Evolutionary conservation across 1,140 invertebrate genomes (phyloP).

Genomic region (Drosophila ogumai): DNA sequence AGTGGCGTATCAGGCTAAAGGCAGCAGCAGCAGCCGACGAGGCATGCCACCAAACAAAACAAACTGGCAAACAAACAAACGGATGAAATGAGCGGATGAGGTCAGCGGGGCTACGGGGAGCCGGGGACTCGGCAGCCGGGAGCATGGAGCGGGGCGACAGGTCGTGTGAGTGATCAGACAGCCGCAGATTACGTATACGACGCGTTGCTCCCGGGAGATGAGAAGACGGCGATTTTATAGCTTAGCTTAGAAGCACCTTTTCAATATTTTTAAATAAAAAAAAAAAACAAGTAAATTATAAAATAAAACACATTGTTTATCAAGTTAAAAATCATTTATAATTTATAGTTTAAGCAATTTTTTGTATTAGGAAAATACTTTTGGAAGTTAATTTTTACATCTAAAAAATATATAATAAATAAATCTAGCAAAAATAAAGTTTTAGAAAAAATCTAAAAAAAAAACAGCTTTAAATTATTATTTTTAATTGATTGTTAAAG

Average conservation of each 20-base stretch:
- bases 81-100: conserved; percentile 35
- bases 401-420: too few relatives aligned
- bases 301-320: too few relatives aligned
- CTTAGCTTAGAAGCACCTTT: not conserved
- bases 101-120: conserved; percentile 1
- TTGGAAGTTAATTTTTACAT: too few relatives aligned
- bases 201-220: conserved; percentile 36
- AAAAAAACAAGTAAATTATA: not conserved
- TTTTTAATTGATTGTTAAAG: too few relatives aligned
- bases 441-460: too few relatives aligned
- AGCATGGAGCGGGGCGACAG: conserved; percentile 49
- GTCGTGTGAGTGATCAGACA: conserved; percentile 78
- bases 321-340: too few relatives aligned
- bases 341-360: too few relatives aligned
- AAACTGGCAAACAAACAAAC: conserved; percentile 63
- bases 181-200: conserved; percentile 80
- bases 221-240: not conserved
- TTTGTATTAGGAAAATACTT: too few relatives aligned
- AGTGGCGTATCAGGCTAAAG: conserved; percentile 80
- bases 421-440: not conserved
- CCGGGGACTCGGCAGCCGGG: not conserved
- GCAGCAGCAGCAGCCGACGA: conserved; percentile 46
- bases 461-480: too few relatives aligned
- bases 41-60: conserved; percentile 74
- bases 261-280: too few relatives aligned